These are phyloP conservation scores for Xestia sexstrigata DNA, from an alignment of 2,888 invertebrate genomes.

Conservation along the genomic window DNA sequence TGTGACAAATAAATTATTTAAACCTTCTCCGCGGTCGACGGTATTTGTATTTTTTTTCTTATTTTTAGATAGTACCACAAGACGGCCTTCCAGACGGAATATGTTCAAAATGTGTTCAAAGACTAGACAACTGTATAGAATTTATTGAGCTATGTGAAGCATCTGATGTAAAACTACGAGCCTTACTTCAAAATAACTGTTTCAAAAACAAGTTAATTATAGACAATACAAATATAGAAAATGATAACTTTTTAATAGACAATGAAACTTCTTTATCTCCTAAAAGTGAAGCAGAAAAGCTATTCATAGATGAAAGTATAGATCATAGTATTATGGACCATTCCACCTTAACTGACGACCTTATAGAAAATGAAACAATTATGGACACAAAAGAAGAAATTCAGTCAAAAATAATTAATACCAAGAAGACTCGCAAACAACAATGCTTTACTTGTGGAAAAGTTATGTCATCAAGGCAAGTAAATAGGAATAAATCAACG, in stretches of 20 bases:
- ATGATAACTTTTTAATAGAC: constrained; percentile 45
- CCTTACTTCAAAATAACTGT: constrained; percentile 56
- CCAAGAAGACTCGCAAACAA: constrained; percentile 73
- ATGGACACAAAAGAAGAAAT: constrained; percentile 30
- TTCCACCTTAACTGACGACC: constrained; percentile 42
- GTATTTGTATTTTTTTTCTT: too few species aligned
- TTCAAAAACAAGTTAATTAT: constrained; percentile 51
- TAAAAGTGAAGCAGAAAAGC: constrained; percentile 67
- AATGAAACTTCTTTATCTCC: constrained; percentile 58
- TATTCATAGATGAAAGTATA: constrained; percentile 65
- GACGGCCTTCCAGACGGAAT: constrained; percentile 82
- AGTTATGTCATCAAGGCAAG: constrained; percentile 87
- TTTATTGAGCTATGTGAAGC: constrained; percentile 80
- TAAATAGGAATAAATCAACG: constrained; percentile 8
- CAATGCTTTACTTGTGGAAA: constrained; percentile 89
- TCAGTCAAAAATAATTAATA: constrained; percentile 38
- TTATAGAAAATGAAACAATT: constrained; percentile 38
- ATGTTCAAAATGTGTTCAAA: constrained; percentile 78
- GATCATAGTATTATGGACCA: constrained; percentile 52
- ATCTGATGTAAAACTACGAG: constrained; percentile 78
- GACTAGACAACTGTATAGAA: constrained; percentile 77
- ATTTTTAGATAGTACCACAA: constrained; percentile 79
- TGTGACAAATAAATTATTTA: too few species aligned
- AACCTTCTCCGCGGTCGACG: too few species aligned
- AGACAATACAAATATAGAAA: constrained; percentile 29